Base-by-base conservation (phyloP, 2,888 invertebrate species). In the Parthenolecanium corni region DNA sequence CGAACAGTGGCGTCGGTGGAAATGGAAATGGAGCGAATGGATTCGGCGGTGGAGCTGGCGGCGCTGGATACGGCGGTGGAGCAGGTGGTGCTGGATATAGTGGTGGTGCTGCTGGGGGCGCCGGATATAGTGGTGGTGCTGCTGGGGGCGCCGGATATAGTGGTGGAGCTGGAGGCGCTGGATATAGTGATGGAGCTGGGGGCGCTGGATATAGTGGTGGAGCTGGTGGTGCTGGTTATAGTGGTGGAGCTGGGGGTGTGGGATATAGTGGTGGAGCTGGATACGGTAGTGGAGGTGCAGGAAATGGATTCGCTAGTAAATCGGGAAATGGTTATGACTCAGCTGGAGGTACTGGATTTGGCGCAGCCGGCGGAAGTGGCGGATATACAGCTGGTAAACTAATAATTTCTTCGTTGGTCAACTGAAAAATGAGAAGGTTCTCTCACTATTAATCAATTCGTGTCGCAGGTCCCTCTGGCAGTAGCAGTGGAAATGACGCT, bases 51-150 rank as follows among this genome's bases (percentile, higher is more conserved):
- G 68, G 70, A 62, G 64, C 64, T 9, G 68, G 66, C 61, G 66
- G 66, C 53, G 38, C 9, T 11, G 70, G 70, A 38, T 71, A 70
- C 12, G 70, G 72, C n/a, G 71, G 75, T 23, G 76, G 76, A 16
- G 64, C 62, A 5, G 69, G 67, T 62, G 66, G 66, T 62, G 70
- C 70, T 42, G 72, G 70, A 4, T 11, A 14, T 14, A 14, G 38
- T 14, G 38, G 38, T 14, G 38, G 38, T 14, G 38, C 38, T 38
- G 70, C 71, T 20, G 64, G 66, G 25, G 18, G n/a, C 14, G 63
- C 57, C 12, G 46, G 47, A 2, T 53, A 61, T 42, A 49, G 54
- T 11, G 51, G 49, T 40, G 31, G 31, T 14, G 52, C 56, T 16
- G 20, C 47, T 16, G 52, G 63, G 11, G 46, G 46, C 14, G 38